These are phyloP conservation scores for Procavia capensis DNA, from an alignment of 2,113 vertebrate genomes.

Conservation along the genomic window DNA sequence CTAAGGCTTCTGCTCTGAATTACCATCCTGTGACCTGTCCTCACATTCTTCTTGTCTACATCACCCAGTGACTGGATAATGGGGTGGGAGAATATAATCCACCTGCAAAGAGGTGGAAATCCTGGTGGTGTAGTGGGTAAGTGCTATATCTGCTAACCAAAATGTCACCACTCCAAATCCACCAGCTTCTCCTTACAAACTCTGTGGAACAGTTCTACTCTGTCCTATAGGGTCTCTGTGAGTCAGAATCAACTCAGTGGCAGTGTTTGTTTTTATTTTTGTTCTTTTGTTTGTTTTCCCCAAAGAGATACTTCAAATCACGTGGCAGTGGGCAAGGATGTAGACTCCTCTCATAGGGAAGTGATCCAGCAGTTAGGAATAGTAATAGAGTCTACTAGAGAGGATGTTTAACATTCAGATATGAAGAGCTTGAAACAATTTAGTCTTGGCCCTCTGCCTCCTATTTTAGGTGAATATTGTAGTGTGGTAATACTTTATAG, in stretches of 20 bases:
- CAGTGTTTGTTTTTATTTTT: too few relatives aligned
- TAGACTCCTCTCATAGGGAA: not conserved
- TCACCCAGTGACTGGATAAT: not conserved
- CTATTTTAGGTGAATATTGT: not conserved
- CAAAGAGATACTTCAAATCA: not conserved
- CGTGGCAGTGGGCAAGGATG: not conserved
- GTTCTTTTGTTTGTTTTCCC: too few relatives aligned
- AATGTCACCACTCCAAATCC: too few relatives aligned
- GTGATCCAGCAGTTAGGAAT: not conserved
- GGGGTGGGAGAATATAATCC: not conserved
- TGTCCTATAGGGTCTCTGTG: too few relatives aligned
- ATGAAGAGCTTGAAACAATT: not conserved
- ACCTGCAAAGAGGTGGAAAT: not conserved
- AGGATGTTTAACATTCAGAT: not conserved
- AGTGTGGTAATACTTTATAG: not conserved
- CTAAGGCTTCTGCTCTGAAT: not conserved
- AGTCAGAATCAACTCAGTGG: too few relatives aligned
- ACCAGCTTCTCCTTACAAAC: too few relatives aligned
- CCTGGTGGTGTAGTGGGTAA: too few relatives aligned
- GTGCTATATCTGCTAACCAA: too few relatives aligned
- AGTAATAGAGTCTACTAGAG: not conserved
- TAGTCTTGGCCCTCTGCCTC: not conserved
- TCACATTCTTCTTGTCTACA: not conserved
- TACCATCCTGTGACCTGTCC: not conserved
- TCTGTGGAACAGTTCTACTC: too few relatives aligned